Conservation (phyloP, 35 echinoderm and acorn worm genomes). For the Hemicentrotus pulcherrimus region DNA sequence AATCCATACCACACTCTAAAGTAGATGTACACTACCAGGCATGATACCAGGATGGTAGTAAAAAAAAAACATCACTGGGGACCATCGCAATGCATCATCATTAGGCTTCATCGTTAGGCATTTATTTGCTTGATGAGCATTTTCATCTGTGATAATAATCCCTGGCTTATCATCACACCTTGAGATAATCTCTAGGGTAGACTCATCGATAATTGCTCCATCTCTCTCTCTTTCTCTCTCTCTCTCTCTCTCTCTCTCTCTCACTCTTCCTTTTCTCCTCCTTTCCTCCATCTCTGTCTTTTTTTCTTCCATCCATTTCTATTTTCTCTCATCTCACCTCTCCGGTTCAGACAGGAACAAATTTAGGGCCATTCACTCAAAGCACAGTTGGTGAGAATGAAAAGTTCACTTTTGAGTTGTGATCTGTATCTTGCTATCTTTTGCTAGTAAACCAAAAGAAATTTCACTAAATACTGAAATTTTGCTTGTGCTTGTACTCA, state of each 20-base stretch:
- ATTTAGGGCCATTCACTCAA: no score
- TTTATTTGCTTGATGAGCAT: background rate
- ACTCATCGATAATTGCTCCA: background rate
- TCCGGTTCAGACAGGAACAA: no score
- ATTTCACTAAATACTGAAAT: no score
- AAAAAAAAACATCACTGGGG: background rate
- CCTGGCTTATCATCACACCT: slow-evolving; percentile 29
- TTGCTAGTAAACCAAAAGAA: no score
- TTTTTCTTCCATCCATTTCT: no score
- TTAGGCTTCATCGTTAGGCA: background rate
- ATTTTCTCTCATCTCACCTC: no score
- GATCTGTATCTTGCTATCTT: no score
- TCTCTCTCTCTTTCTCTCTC: background rate
- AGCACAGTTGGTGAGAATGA: no score
- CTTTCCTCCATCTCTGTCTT: no score
- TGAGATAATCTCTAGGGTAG: slow-evolving; percentile 1
- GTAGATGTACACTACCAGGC: background rate
- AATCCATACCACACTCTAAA: background rate
- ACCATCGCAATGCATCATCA: background rate
- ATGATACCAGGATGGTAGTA: background rate
- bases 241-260: background rate
- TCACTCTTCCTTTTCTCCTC: no score
- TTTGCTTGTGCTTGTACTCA: no score
- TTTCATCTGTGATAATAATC: slow-evolving; percentile 13
- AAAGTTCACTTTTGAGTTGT: no score